A percentile compares a stretch with the other conserved stretches of the same genome.
Evolutionary conservation across 1,140 invertebrate species (phyloP).

Genomic region (Babylonia areolata): DNA sequence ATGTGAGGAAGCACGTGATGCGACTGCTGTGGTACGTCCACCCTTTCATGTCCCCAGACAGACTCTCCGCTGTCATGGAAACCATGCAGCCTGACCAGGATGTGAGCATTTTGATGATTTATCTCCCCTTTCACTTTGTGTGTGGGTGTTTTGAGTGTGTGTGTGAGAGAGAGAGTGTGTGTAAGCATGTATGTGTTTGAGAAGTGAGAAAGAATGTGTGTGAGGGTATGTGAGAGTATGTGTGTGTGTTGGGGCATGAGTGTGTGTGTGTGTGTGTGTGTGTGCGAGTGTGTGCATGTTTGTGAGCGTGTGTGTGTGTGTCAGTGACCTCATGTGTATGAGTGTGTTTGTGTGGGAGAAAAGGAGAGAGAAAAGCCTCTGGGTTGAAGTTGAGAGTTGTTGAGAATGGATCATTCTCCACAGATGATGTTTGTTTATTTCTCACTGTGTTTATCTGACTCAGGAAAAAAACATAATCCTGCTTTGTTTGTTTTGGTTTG

Average conservation of each 20-base stretch:
- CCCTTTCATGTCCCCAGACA: constrained; percentile 85
- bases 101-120: constrained; percentile 47
- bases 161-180: too few species aligned
- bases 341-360: not conserved
- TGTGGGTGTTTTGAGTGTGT: too few species aligned
- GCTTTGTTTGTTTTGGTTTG: too few species aligned
- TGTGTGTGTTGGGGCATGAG: not conserved
- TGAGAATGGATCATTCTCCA: too few species aligned
- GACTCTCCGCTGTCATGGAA: constrained; percentile 60
- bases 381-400: too few species aligned
- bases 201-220: not conserved
- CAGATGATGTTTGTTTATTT: too few species aligned
- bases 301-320: not conserved
- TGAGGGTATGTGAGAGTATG: not conserved
- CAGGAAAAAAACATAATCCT: too few species aligned
- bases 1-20: constrained; percentile 94
- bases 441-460: too few species aligned
- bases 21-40: constrained; percentile 95
- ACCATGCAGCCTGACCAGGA: constrained; percentile 62
- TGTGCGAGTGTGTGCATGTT: not conserved
- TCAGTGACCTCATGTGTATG: not conserved
- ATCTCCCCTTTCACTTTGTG: too few species aligned
- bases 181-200: too few species aligned
- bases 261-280: not conserved
- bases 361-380: too few species aligned